Base-by-base conservation (phyloP, 2,797 vertebrate species). In the Poecilia gillii region DNA sequence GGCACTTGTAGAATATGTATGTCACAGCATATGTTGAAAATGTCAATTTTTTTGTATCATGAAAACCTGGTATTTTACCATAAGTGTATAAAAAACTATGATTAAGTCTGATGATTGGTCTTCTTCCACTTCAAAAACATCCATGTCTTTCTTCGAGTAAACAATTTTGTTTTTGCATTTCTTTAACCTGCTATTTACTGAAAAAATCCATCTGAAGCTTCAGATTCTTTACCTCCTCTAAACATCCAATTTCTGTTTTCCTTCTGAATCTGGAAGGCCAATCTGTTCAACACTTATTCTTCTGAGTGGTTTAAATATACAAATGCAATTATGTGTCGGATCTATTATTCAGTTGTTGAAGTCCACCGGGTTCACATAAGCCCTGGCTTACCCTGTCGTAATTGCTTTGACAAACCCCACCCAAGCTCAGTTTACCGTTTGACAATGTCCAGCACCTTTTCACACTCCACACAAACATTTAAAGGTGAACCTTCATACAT, bases 281-380 rank as follows among this genome's bases (percentile, higher is more conserved):
- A 93, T 90, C 86, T 85, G 57, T 72, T 86, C 70, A 76, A 59
- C 59, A 80, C 74, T 64, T 74, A 87, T 84, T 75, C 73, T 90
- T 85, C 72, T 84, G 45, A 87, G 75, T 77, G 87, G 88, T 94
- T 94, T 95, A 90, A 96, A 96, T 96, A 95, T 95, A 93, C 92
- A 95, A 96, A 96, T 96, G 96, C 94, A 96, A 96, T 96, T 95
- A 96, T 86, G 88, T 71, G 75, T 90, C 81, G 68, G 77, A 87
- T 95, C 86, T 89, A 95, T 96, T 94, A 96, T 96, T 95, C 94
- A 96, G 78, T 68, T 79, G 36, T 73, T 64, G 72, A 79, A 88
- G 90, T 84, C 86, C 84, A 90, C 75, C 8, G 66, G 85, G 87
- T 92, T 80, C 89, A 85, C 75, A 96, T 94, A 87, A 93, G 82